Evolutionary conservation across 2,888 invertebrate species (phyloP).

Genomic region (Argyresthia goedartella): DNA sequence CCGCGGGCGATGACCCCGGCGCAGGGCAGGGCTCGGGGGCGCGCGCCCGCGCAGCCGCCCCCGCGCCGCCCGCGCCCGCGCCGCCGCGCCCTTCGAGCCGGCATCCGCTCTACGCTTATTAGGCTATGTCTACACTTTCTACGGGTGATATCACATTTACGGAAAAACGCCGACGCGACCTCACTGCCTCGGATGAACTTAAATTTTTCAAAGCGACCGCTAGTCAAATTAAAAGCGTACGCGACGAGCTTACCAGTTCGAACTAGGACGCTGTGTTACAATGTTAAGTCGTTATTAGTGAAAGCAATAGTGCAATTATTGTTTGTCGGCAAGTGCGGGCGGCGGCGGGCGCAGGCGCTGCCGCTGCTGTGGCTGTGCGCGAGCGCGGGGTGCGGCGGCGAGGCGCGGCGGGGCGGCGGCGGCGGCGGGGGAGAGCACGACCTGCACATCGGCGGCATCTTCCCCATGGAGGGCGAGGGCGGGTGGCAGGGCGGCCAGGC

Average conservation of each 20-base stretch:
- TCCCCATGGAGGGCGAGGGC: slow-evolving; percentile 95
- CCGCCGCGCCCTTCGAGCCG: slow-evolving; percentile 30
- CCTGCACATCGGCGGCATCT: slow-evolving; percentile 97
- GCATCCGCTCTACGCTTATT: slow-evolving; percentile 58
- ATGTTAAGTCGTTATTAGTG: slow-evolving; percentile 56
- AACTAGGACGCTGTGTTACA: slow-evolving; percentile 56
- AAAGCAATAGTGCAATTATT: slow-evolving; percentile 64
- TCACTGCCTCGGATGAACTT: slow-evolving; percentile 43
- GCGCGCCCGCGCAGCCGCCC: slow-evolving; percentile 14
- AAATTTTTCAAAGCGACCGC: slow-evolving; percentile 64
- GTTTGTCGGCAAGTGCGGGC: slow-evolving; percentile 30
- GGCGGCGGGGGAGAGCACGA: slow-evolving; percentile 74
- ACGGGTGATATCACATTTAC: slow-evolving; percentile 38
- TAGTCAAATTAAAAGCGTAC: slow-evolving; percentile 64
- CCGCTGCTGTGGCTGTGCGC: slow-evolving; percentile 33
- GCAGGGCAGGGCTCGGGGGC: slow-evolving; percentile 27
- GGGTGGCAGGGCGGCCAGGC: slow-evolving; percentile 99
- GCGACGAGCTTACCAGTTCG: slow-evolving; percentile 47
- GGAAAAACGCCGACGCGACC: slow-evolving; percentile 27
- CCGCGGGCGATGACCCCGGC: slow-evolving; percentile 61
- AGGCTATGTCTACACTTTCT: slow-evolving; percentile 60
- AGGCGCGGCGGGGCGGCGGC: slow-evolving; percentile 34
- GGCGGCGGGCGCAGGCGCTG: slow-evolving; percentile 16
- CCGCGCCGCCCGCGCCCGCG: slow-evolving; percentile 29
- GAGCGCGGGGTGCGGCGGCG: slow-evolving; percentile 43